A percentile compares a stretch with the other conserved stretches of the same genome.
phyloP scores from a whole-genome alignment of 2,888 invertebrate genomes.

The Cyclophora albipunctata region DNA sequence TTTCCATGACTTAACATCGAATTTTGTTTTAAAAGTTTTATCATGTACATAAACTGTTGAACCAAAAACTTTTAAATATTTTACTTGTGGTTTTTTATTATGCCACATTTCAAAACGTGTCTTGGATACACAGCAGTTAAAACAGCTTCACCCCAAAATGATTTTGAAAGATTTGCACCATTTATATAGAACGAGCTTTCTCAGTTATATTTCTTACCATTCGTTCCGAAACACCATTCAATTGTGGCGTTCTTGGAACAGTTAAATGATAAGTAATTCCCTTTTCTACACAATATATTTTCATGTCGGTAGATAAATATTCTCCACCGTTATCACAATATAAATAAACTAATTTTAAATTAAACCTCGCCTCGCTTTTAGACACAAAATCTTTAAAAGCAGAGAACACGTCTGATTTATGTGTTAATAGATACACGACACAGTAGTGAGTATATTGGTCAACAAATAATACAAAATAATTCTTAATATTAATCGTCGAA shows the following conservation, averaged over 20 bases:
- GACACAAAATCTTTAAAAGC: constrained; percentile 6
- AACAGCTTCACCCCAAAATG: constrained; percentile 33
- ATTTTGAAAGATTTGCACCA: constrained; percentile 27
- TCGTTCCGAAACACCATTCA: constrained; percentile 40
- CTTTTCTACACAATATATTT: constrained; percentile 15
- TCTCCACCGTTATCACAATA: constrained; percentile 33
- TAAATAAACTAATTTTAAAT: constrained; percentile 27
- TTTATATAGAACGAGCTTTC: constrained; percentile 35
- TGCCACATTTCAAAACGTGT: constrained; percentile 44
- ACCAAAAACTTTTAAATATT: constrained; percentile 29
- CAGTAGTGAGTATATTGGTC: constrained; percentile 37
- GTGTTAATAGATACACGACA: constrained; percentile 29
- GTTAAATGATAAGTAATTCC: constrained; percentile 23
- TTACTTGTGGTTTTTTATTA: constrained; percentile 28
- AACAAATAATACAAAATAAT: constrained; percentile 32
- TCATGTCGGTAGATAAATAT: constrained; percentile 31
- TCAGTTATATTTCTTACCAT: constrained; percentile 40
- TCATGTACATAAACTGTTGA: constrained; percentile 26
- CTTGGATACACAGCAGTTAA: constrained; percentile 26
- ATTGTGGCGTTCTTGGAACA: constrained; percentile 40
- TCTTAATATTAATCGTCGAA: constrained; percentile 28
- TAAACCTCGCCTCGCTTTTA: constrained; percentile 17
- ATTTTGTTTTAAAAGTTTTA: constrained; percentile 1
- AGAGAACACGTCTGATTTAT: constrained; percentile 28
- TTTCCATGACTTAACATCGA: constrained; percentile 30